Conservation (phyloP, 2,113 vertebrate species). For the Lepus europaeus region DNA sequence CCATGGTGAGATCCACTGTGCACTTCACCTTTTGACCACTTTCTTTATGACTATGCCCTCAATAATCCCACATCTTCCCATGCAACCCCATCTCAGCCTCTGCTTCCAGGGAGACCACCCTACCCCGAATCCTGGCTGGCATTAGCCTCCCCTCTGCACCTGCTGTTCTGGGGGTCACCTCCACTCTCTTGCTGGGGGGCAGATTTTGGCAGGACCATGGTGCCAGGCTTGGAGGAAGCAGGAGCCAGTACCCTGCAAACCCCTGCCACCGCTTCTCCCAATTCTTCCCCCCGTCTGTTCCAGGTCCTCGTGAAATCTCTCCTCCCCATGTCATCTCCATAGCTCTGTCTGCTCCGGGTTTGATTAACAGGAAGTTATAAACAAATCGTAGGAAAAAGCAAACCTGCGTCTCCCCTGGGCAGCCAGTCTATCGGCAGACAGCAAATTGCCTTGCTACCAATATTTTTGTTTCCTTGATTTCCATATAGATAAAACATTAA, state of each 20-base stretch:
- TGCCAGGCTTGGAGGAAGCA: not conserved
- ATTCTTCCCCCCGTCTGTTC: not conserved
- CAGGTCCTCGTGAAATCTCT: not conserved
- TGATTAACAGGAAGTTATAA: conserved; percentile 54
- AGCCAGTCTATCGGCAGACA: not conserved
- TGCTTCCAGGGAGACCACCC: not conserved
- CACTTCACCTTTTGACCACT: no score
- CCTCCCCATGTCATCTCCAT: not conserved
- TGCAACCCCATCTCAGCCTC: not conserved
- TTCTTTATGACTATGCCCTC: not conserved
- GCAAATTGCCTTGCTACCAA: conserved; percentile 69
- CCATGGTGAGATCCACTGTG: no score
- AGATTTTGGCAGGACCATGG: not conserved
- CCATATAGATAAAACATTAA: conserved; percentile 77
- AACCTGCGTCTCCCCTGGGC: not conserved
- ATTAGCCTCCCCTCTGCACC: not conserved
- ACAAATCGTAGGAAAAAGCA: conserved; percentile 18
- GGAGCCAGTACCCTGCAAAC: not conserved
- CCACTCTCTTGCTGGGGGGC: not conserved
- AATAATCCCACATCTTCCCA: not conserved
- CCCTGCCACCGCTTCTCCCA: not conserved
- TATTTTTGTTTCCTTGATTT: conserved; percentile 76
- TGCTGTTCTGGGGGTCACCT: rapidly evolving
- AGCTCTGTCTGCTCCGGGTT: not conserved
- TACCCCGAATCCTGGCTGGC: not conserved